A percentile compares a stretch with the other conserved stretches of the same genome.
Conservation (phyloP, 2,797 vertebrate species). For the Brachyrhaphis roseni region DNA sequence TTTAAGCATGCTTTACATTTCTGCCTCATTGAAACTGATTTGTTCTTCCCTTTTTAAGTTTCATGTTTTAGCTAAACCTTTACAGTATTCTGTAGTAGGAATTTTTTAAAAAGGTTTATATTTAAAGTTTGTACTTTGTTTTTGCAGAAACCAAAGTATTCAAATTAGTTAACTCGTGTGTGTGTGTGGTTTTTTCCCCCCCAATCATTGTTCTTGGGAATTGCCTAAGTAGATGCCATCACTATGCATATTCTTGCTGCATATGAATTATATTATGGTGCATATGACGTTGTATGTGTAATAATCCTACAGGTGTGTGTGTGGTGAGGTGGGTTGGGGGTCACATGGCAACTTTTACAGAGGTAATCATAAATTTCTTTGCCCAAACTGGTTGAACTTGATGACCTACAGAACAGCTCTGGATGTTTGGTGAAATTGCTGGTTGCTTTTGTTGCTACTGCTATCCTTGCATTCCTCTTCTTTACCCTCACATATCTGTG, state of each 20-base stretch:
- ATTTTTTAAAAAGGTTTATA: slow-evolving; percentile 13
- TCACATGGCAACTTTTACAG: background rate
- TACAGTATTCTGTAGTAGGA: background rate
- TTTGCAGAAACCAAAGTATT: background rate
- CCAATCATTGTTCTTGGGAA: background rate
- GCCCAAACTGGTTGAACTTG: background rate
- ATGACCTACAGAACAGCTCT: background rate
- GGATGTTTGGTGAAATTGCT: slow-evolving; percentile 3
- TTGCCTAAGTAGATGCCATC: background rate
- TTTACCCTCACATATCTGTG: background rate
- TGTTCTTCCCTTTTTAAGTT: slow-evolving; percentile 9
- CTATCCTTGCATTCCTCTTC: background rate
- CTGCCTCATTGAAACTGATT: slow-evolving; percentile 5
- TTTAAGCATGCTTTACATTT: slow-evolving; percentile 41
- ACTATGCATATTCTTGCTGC: background rate
- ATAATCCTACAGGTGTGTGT: too few relatives aligned
- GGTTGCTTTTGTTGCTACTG: background rate
- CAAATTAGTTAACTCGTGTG: too few relatives aligned
- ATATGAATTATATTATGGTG: background rate
- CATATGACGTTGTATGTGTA: background rate
- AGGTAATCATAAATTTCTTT: background rate
- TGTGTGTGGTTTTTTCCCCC: background rate
- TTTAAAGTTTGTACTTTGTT: slow-evolving; percentile 6
- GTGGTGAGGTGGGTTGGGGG: too few relatives aligned
- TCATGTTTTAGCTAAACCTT: slow-evolving; percentile 14